Evolutionary conservation across 2,888 invertebrate species (phyloP), one percentile per base, ranked within the genome.

Genomic region (Phlogophora meticulosa): DNA sequence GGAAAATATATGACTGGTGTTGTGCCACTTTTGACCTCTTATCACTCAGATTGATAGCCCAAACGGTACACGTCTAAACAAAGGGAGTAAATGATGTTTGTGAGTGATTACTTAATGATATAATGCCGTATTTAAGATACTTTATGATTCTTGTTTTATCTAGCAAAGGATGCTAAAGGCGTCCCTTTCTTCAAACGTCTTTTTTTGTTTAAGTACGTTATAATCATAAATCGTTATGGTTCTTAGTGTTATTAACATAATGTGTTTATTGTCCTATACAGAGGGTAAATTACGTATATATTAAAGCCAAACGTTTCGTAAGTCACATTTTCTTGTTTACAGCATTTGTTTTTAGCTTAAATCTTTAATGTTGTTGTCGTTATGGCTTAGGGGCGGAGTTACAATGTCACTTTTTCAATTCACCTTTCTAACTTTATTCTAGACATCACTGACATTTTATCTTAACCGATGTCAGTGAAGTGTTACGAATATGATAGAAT

Each of bases 61-160:
- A 78, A 68, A 62, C 53, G 48, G 11, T 57, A 51, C 32, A 20
- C 40, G 46, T 59, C 51, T 63, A 72, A 76, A 74, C 67, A 74
- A 72, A 62, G 56, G 40, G 49, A 68, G 52, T 83, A 83, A 84
- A 87, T 80, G 62, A 67, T 82, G 81, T 86, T 82, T 84, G 61
- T 63, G 36, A 42, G 46, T 70, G 28, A 64, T 83, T 74, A 83
- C 10, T 62, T 78, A 72, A 78, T 76, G 55, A 72, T 58, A 60
- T 64, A 78, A 65, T 62, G 42, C 32, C 3, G 43, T 7, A 22
- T 17, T 57, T 36, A 34, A 34, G 2, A 36, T 60, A 4, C 13
- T 60, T 60, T 24, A 57, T 49, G 22, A 20, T 28, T 40, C 15
- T 48, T 46, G 32, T 61, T 72, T 49, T 40, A 34, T 52, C 48